Base-by-base conservation (phyloP, 2,888 invertebrate species). In the Agelastica alni region DNA sequence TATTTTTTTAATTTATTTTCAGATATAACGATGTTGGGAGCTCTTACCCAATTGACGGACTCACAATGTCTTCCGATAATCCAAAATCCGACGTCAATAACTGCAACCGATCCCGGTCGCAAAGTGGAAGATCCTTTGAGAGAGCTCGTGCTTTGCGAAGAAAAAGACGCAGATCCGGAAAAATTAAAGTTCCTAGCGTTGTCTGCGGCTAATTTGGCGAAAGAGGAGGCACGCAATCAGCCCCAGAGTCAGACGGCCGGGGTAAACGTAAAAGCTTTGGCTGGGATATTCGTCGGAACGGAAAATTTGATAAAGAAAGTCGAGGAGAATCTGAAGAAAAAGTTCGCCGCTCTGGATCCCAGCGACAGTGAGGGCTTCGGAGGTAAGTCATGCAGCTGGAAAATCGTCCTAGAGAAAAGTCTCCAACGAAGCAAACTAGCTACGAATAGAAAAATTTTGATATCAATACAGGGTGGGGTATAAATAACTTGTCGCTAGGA, bases 291-390 rank as follows among this genome's bases (percentile, higher is more conserved):
- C 63, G 70, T 75, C 34, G 75, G 75, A 14, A 74, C 75, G 4
- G 76, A 74, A 53, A 70, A 67, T 4, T 72, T 76, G 36, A 71
- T 75, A 4, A 75, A 73, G 52, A 75, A 74, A 66, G 70, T 73
- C 5, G 77, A 75, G 51, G 70, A 70, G 47, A 72, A 68, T n/a
- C 65, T 76, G 20, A 71, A 70, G 56, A 75, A 74, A 46, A 75
- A 73, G 58, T 76, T 74, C 63, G 48, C 78, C 74, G 43, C 79
- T 77, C 55, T 81, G 51, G 80, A 81, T 51, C 83, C 84, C 10
- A 86, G 84, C 59, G 87, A 87, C 67, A 86, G 85, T 65, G 85
- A 86, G 60, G 83, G 82, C 20, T 79, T 83, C 60, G 81, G 81
- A 65, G 83, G 83, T 83, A 61, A 55, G 28, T 39, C n/a, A n/a